Evolutionary conservation across 2,888 invertebrate genomes (phyloP), one percentile per base, ranked within the genome.

Genomic region (Pilophorus perplexus): DNA sequence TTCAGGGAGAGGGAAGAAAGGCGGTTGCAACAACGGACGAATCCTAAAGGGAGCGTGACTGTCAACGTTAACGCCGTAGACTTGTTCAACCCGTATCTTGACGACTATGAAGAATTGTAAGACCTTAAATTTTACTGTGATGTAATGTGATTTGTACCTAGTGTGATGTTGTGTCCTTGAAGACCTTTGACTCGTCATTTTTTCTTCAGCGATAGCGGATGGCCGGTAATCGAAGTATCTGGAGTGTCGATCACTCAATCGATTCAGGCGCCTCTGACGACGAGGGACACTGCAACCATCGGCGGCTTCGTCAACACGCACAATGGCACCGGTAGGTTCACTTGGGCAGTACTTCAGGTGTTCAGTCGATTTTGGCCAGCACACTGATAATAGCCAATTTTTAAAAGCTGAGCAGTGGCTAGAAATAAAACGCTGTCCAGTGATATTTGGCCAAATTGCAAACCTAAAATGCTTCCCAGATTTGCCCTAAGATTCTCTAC

Each of bases 11-110:
- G 89, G 68, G 95, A 96, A 72, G 93, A 96, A 74, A 82, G 93
- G 68, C 82, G 88, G 69, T 81, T 98, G 64, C 88, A 93, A 74
- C 91, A 93, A 75, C 84, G 89, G 70, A 93, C 96, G 0, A 96
- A 97, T 79, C 97, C 97, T 0, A 87, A 87, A 70, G 94, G 95
- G 27, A 88, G 86, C 68, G 84, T 96, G 62, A 89, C 88, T 12
- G 83, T 97, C 38, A 89, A 89, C 71, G 83, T 97, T 20, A 93
- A 97, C 80, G 95, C 95, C 0, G 92, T 95, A 0, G 95, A 96
- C 75, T 79, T 96, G 74, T 97, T 97, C 78, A 89, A 85, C 73
- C 83, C 85, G 73, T 93, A 94, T 73, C 88, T 89, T 68, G 79
- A 82, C 72, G 85, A 88, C 16, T 72, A 75, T 64, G 77, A 77